Percentiles rank a stretch among this genome's conserved stretches.
phyloP scores from a whole-genome alignment of 30 jellyfish, hydroid and myxozoan species.

The Hydractinia symbiolongicarpus region DNA sequence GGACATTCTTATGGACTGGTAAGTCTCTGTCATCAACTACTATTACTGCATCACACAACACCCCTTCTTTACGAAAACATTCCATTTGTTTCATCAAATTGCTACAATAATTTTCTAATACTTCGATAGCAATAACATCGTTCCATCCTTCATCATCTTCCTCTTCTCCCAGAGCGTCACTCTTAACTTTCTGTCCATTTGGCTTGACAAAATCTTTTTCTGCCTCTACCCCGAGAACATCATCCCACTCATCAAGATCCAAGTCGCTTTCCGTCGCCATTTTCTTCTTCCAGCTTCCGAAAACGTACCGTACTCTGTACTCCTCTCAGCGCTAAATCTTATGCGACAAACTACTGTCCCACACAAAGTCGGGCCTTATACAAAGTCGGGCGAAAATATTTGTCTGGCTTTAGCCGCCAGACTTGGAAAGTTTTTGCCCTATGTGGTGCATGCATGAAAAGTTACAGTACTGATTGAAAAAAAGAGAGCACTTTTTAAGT shows the following conservation, averaged over 20 bases:
- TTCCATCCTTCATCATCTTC: constrained; percentile 88
- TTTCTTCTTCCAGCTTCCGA: not conserved
- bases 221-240: constrained; percentile 82
- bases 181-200: constrained; percentile 11
- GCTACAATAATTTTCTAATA: constrained; percentile 80
- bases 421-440: too few relatives aligned
- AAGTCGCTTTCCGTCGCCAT: constrained; percentile 32
- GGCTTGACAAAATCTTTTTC: constrained; percentile 44
- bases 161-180: constrained; percentile 33
- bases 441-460: too few relatives aligned
- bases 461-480: too few relatives aligned
- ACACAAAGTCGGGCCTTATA: too few relatives aligned
- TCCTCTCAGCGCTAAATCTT: too few relatives aligned
- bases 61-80: constrained; percentile 63
- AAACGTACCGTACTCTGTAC: too few relatives aligned
- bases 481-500: too few relatives aligned
- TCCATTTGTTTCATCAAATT: constrained; percentile 90
- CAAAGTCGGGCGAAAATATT: too few relatives aligned
- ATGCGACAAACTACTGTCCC: too few relatives aligned
- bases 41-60: constrained; percentile 84
- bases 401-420: too few relatives aligned
- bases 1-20: constrained; percentile 64
- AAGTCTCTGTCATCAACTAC: constrained; percentile 82
- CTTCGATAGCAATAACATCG: constrained; percentile 94
- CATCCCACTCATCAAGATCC: constrained; percentile 90